Evolutionary conservation across 1,140 invertebrate genomes (phyloP).

Genomic region (Uloborus diversus): DNA sequence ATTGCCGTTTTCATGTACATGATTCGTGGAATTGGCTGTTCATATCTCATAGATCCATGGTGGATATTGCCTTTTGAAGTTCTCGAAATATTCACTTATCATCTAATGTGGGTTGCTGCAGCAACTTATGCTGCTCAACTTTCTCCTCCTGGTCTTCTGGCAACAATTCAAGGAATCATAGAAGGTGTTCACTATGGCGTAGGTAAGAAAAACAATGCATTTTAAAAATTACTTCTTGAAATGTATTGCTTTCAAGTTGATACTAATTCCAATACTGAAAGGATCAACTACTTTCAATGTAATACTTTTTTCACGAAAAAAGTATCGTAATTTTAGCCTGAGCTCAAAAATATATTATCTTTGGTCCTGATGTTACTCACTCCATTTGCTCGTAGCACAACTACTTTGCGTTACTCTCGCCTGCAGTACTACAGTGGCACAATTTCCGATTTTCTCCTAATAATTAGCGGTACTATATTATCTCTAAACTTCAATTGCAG

Average conservation of each 20-base stretch:
- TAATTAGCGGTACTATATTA: too few relatives aligned
- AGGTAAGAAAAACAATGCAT: constrained; percentile 68
- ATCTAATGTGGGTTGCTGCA: constrained; percentile 81
- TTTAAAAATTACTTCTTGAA: not conserved
- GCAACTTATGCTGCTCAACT: constrained; percentile 82
- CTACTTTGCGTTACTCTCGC: too few relatives aligned
- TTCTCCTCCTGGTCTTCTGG: constrained; percentile 79
- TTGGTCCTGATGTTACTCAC: too few relatives aligned
- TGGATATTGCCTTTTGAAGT: constrained; percentile 82
- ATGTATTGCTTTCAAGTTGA: not conserved
- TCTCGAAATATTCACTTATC: constrained; percentile 82
- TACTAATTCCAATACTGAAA: not conserved
- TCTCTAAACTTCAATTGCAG: too few relatives aligned
- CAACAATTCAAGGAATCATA: constrained; percentile 81
- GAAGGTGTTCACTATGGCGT: constrained; percentile 85
- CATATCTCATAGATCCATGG: constrained; percentile 82
- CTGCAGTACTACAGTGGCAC: too few relatives aligned
- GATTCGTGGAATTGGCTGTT: constrained; percentile 79
- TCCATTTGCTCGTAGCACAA: too few relatives aligned
- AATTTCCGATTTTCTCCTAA: too few relatives aligned
- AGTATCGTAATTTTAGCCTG: too few relatives aligned
- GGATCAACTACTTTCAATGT: too few relatives aligned
- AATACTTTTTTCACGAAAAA: too few relatives aligned
- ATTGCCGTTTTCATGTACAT: constrained; percentile 81
- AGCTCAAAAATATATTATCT: too few relatives aligned